phyloP scores from a whole-genome alignment of 2,797 vertebrate genomes.

The Trematomus bernacchii region DNA sequence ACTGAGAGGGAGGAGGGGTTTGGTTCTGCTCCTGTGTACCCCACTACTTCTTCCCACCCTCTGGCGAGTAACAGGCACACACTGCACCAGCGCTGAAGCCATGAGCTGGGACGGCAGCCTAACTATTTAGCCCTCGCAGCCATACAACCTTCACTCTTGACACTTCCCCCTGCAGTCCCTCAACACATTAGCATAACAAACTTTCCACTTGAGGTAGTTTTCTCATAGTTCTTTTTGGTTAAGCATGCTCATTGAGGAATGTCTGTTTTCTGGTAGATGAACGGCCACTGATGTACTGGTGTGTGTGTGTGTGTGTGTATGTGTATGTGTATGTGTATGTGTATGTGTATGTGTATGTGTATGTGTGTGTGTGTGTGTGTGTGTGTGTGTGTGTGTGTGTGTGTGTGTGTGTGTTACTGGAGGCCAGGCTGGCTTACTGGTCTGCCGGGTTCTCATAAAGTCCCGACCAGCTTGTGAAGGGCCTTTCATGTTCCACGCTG shows the following conservation, averaged over 20 bases:
- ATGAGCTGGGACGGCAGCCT: conserved; percentile 58
- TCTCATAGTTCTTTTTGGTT: conserved; percentile 61
- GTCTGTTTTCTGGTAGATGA: conserved; percentile 45
- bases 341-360: no score
- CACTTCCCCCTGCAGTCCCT: conserved; percentile 73
- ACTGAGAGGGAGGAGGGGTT: conserved; percentile 51
- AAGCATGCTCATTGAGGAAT: conserved; percentile 68
- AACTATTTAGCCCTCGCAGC: conserved; percentile 60
- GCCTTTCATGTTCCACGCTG: conserved; percentile 52
- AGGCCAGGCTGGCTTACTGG: conserved; percentile 31
- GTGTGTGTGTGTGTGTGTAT: no score
- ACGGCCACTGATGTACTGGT: conserved; percentile 20
- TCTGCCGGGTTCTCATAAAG: conserved; percentile 56
- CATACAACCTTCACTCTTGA: conserved; percentile 61
- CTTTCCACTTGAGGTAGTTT: conserved; percentile 82
- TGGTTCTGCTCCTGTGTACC: conserved; percentile 73
- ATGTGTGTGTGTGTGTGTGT: no score
- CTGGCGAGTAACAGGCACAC: conserved; percentile 82
- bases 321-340: not conserved
- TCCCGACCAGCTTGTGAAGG: conserved; percentile 28
- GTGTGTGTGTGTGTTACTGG: conserved; percentile 46
- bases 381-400: no score
- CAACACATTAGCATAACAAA: conserved; percentile 82
- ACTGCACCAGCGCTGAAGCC: conserved; percentile 53
- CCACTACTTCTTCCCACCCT: conserved; percentile 81